Evolutionary conservation across 37 sponge, comb jelly and placozoan genomes (phyloP), one percentile per base, ranked within the genome.

Genomic region (Spongia lamella): DNA sequence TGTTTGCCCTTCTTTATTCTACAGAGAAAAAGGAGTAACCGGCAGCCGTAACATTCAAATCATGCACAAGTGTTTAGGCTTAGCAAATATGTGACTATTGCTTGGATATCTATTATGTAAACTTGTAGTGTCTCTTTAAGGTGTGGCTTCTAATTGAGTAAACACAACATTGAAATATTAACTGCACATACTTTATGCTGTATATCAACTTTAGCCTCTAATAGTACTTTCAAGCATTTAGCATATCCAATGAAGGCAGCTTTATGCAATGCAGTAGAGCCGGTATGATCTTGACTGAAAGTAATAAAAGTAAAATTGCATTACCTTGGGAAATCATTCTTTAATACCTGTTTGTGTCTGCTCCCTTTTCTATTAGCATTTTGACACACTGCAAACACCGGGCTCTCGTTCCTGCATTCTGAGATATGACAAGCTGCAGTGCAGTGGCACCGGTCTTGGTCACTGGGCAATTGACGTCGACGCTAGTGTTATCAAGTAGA

Each of bases 291-390:
- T 36, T 56, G 29, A 25, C 87, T 86, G 27, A 20, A 59, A 53
- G n/a, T n/a, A n/a, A n/a, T n/a, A n/a, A n/a, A n/a, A n/a, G n/a
- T n/a, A n/a, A n/a, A n/a, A n/a, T n/a, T n/a, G n/a, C n/a, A n/a
- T n/a, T n/a, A n/a, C n/a, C n/a, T n/a, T n/a, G n/a, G n/a, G n/a
- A n/a, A n/a, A n/a, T n/a, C n/a, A n/a, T n/a, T n/a, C n/a, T n/a
- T n/a, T n/a, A n/a, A n/a, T 75, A 90, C 90, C 21, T 71, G 61
- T 81, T 81, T 1, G 54, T 25, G 34, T 90, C 66, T 50, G 82
- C 86, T 70, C 86, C 82, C 52, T 69, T 22, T 0, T 84, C 81
- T 49, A 85, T 56, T n/a, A 90, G 33, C 4, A 77, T 22, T 52
- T 81, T 84, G 78, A 78, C 57, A 61, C 76, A 76, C 53, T 78